Evolutionary conservation across 2,113 vertebrate species (phyloP), one percentile per base, ranked within the genome.

Genomic region (Varanus komodoensis): DNA sequence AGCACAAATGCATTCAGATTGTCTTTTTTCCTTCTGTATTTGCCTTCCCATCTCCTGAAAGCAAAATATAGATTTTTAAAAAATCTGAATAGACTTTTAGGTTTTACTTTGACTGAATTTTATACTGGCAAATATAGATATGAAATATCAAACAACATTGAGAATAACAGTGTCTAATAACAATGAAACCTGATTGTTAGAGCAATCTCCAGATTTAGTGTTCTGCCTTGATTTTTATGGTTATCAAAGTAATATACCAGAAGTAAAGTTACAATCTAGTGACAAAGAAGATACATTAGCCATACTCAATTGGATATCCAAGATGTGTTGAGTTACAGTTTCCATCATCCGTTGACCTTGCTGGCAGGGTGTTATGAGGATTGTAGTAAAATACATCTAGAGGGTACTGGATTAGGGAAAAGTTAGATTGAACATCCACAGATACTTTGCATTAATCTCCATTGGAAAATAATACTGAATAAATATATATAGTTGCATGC

Each of bases 221-320:
- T 85, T 69, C 82, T 87, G 11, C 8, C 27, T 48, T 32, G 48
- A 4, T 5, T 29, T 77, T 78, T 61, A 69, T n/a, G 71, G 0
- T 87, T 84, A 38, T n/a, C 84, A 44, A 84, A 38, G 27, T 88
- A 27, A n/a, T 91, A 12, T 87, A 84, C 68, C 67, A 82, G 87
- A 91, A 92, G 73, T 87, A 89, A 84, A 87, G 91, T 67, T 80
- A 34, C 78, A 32, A 34, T 52, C 61, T 27, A 12, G 61, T 78
- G 93, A 73, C 84, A 77, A 8, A 38, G 83, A 86, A 23, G 23
- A 57, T 82, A 80, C 44, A 12, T 67, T 74, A 17, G n/a, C 11
- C 73, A 74, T 74, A 15, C 32, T 14, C n/a, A n/a, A 11, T 12
- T 38, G 68, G 25, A 27, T 84, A 44, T 68, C 80, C 34, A 34